These are phyloP conservation scores for Agrotis segetum DNA, from an alignment of 2,888 invertebrate genomes.

Conservation along the genomic window DNA sequence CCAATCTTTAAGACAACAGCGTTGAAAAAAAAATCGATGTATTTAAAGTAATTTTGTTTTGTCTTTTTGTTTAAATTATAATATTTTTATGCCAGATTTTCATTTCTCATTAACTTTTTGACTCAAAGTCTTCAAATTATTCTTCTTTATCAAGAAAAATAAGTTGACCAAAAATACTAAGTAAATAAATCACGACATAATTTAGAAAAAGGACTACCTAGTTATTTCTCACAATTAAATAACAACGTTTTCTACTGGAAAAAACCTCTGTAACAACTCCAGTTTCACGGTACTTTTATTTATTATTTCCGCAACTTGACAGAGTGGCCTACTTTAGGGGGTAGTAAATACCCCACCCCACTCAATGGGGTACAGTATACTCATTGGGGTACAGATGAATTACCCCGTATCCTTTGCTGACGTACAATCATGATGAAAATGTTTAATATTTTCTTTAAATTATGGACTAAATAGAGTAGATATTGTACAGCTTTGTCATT, in stretches of 20 bases:
- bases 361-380: slow-evolving; percentile 35
- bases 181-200: neutral
- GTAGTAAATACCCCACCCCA: slow-evolving; percentile 56
- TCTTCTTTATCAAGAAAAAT: neutral
- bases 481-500: neutral
- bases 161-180: neutral
- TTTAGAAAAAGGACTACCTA: neutral
- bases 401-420: slow-evolving; percentile 56
- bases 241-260: slow-evolving; percentile 30
- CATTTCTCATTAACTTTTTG: neutral
- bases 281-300: slow-evolving; percentile 65
- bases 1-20: no score
- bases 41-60: no score
- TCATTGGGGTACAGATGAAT: slow-evolving; percentile 57
- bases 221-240: slow-evolving; percentile 56
- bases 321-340: slow-evolving; percentile 47
- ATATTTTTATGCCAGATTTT: no score
- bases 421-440: slow-evolving; percentile 48
- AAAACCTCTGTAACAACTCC: slow-evolving; percentile 54
- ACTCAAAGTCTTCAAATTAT: neutral
- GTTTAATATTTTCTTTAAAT: slow-evolving; percentile 31
- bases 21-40: no score
- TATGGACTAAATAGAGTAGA: slow-evolving; percentile 5
- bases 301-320: slow-evolving; percentile 68
- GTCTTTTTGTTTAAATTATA: no score